Evolutionary conservation across 2,888 invertebrate species (phyloP).

Genomic region (Epirrhoe alternata): DNA sequence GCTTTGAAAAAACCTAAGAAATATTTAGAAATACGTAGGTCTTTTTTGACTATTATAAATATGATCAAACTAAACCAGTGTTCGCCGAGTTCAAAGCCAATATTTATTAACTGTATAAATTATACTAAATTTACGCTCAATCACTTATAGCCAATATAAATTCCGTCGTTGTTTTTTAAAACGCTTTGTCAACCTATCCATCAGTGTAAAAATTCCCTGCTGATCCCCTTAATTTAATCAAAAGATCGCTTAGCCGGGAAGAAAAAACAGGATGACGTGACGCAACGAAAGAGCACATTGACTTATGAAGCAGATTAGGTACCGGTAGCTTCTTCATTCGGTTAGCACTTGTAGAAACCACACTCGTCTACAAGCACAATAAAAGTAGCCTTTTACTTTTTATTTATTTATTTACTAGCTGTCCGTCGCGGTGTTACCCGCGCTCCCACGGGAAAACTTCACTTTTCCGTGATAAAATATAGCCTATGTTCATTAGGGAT

Average conservation of each 20-base stretch:
- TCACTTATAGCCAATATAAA: slow-evolving; percentile 82
- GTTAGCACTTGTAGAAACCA: background rate
- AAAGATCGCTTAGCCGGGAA: slow-evolving; percentile 81
- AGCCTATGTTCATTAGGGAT: too few relatives aligned
- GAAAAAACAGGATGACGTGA: slow-evolving; percentile 81
- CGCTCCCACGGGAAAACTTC: too few relatives aligned
- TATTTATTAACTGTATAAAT: slow-evolving; percentile 78
- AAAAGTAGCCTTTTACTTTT: too few relatives aligned
- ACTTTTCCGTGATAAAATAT: too few relatives aligned
- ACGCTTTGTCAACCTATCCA: slow-evolving; percentile 83
- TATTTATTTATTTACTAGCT: too few relatives aligned
- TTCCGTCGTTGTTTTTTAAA: slow-evolving; percentile 75
- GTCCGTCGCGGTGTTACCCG: too few relatives aligned
- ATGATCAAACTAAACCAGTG: slow-evolving; percentile 13
- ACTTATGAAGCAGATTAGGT: slow-evolving; percentile 11
- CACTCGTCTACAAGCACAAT: too few relatives aligned
- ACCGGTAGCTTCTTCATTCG: background rate
- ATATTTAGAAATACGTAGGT: background rate
- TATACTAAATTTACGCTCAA: slow-evolving; percentile 75
- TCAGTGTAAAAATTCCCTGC: slow-evolving; percentile 82
- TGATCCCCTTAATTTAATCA: slow-evolving; percentile 85
- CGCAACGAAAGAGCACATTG: slow-evolving; percentile 65
- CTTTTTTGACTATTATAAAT: background rate
- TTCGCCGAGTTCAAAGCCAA: slow-evolving; percentile 55
- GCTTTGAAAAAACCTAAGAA: background rate